These are phyloP conservation scores for Zoanthus sociatus DNA, from an alignment of 92 coral and sea anemone species.

Conservation along the genomic window DNA sequence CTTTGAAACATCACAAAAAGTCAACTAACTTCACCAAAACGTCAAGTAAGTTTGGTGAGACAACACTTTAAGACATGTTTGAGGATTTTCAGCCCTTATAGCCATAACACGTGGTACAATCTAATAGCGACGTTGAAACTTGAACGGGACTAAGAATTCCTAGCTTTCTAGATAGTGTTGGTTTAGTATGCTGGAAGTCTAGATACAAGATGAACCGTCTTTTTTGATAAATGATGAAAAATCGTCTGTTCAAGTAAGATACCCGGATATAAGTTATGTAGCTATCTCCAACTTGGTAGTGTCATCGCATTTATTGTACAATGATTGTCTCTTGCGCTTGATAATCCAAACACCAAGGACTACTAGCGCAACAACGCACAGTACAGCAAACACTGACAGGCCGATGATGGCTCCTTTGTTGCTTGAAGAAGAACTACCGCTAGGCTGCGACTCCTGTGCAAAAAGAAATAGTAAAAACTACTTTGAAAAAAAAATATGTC, in stretches of 20 bases:
- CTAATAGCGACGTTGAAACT: not conserved
- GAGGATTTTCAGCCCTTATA: not conserved
- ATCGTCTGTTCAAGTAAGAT: not conserved
- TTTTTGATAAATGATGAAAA: not conserved
- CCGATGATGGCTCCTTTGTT: conserved; percentile 17
- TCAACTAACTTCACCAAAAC: no score
- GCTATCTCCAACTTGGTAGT: conserved; percentile 10
- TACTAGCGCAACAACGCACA: conserved; percentile 10
- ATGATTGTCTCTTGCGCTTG: not conserved
- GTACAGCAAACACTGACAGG: conserved; percentile 31
- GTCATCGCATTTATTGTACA: conserved; percentile 21
- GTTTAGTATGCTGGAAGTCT: not conserved
- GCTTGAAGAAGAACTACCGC: conserved; percentile 1
- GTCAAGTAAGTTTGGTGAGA: not conserved
- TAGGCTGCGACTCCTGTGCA: not conserved
- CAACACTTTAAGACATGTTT: not conserved
- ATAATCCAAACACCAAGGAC: conserved; percentile 1
- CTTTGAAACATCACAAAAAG: no score
- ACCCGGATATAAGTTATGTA: not conserved
- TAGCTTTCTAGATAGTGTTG: not conserved
- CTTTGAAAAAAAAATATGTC: no score
- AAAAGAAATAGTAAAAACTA: not conserved
- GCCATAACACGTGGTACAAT: not conserved
- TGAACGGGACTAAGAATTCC: not conserved
- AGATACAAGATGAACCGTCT: not conserved